phyloP scores from a whole-genome alignment of 2,888 invertebrate genomes.

The Capitulum mitella region DNA sequence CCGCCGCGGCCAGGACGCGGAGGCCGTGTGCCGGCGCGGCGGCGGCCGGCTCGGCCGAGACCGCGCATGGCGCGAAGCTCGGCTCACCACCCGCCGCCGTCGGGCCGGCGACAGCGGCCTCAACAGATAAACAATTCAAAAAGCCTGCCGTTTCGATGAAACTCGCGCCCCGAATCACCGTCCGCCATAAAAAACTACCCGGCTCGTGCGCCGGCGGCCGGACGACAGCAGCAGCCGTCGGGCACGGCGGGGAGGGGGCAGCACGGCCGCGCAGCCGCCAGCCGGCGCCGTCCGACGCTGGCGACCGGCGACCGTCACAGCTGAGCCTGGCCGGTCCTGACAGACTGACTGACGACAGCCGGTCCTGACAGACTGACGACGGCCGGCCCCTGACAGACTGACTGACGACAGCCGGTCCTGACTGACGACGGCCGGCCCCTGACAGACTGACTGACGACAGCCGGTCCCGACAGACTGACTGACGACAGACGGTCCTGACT shows the following conservation, averaged over 20 bases:
- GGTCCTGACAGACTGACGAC: neutral
- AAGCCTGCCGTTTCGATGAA: neutral
- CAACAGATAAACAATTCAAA: neutral
- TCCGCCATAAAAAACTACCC: conserved; percentile 1
- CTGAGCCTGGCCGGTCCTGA: neutral
- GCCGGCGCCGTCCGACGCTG: no score
- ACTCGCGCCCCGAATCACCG: neutral
- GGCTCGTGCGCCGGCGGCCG: no score
- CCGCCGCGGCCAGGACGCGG: no score
- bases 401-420: neutral
- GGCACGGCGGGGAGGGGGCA: neutral
- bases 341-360: neutral
- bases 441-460: neutral
- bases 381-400: neutral
- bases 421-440: neutral
- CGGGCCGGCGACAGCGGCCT: no score
- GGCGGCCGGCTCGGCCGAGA: no score
- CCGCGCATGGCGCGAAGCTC: no score
- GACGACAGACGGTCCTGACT: neutral
- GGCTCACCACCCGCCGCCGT: no score
- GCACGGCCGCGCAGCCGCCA: no score
- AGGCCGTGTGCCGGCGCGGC: no score
- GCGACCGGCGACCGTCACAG: neutral
- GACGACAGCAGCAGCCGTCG: neutral
- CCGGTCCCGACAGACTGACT: neutral